Evolutionary conservation across 2,113 vertebrate genomes (phyloP), one percentile per base, ranked within the genome.

Genomic region (Neolamprologus caudopunctatus): DNA sequence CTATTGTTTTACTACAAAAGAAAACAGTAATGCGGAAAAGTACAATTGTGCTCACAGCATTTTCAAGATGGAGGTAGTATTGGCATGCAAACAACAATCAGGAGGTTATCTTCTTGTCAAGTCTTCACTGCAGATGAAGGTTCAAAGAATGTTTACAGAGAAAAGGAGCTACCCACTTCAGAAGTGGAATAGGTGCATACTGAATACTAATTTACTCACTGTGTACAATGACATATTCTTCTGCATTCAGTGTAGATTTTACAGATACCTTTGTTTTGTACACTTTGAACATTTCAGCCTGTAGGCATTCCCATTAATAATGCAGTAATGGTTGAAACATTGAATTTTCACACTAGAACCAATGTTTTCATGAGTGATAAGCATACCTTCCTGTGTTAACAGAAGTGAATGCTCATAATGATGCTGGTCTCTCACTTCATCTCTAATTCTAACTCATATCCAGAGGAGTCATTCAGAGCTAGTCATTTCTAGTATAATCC

Each of bases 401-500:
- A n/a, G 51, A 82, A 87, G 47, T 33, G 9, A 89, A 88, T 85
- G 66, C 42, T 86, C 93, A 89, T 92, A 93, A 96, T 95, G 95
- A 96, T 94, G 95, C 93, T 85, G 89, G 13, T 45, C 54, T 81
- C 47, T 87, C 94, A 96, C 97, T 97, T 53, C 33, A 3, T 80
- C 47, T 96, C 94, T 97, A 97, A 97, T 97, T 97, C 31, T 66
- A 66, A 97, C 96, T 95, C 92, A 94, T 94, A 96, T 97, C 97
- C 21, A 73, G 40, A 47, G 24, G 24, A 26, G 24, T 47, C 71
- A 75, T 50, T 50, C 95, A 91, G 93, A 97, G 95, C 96, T 96
- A 97, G 96, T 98, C 94, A 97, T 97, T 97, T 95, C 96, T 89
- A 93, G 96, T 97, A 97, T 97, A 97, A 97, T 98, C 97, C 97